phyloP scores from a whole-genome alignment of 2,888 invertebrate genomes.

The Lycophotia porphyrea region DNA sequence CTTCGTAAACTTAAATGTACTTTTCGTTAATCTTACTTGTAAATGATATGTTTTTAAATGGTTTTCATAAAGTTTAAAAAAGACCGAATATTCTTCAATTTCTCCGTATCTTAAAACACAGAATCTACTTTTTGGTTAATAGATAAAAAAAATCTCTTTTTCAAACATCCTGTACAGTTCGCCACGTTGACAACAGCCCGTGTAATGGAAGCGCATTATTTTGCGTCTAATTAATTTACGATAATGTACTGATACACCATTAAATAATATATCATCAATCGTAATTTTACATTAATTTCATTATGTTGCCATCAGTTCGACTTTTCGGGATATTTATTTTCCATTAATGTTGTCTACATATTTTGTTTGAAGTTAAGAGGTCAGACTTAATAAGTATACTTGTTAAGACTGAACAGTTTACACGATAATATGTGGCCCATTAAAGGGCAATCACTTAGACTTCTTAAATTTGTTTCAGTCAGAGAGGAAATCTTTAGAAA shows the following conservation, averaged over 20 bases:
- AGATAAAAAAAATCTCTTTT: constrained; percentile 7
- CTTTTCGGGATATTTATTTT: constrained; percentile 32
- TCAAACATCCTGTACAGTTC: constrained; percentile 66
- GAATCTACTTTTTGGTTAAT: no score
- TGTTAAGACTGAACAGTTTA: not conserved
- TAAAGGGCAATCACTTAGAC: not conserved
- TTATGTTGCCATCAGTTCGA: constrained; percentile 36
- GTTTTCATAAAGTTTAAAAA: not conserved
- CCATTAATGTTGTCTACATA: not conserved
- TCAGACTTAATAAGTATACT: no score
- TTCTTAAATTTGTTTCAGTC: no score
- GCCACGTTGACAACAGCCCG: constrained; percentile 71
- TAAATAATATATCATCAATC: constrained; percentile 71
- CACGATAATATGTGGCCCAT: not conserved
- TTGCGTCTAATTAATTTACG: constrained; percentile 85
- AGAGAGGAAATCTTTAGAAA: no score
- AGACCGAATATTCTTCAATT: no score
- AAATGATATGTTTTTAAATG: not conserved
- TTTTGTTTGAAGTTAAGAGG: no score
- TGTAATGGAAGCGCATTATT: constrained; percentile 80
- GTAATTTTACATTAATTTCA: constrained; percentile 57
- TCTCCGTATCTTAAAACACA: not conserved
- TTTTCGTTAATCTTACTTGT: not conserved
- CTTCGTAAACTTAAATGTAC: not conserved
- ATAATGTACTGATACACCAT: constrained; percentile 77